phyloP scores from a whole-genome alignment of 2,888 invertebrate genomes.

The Neoaliturus tenellus region DNA sequence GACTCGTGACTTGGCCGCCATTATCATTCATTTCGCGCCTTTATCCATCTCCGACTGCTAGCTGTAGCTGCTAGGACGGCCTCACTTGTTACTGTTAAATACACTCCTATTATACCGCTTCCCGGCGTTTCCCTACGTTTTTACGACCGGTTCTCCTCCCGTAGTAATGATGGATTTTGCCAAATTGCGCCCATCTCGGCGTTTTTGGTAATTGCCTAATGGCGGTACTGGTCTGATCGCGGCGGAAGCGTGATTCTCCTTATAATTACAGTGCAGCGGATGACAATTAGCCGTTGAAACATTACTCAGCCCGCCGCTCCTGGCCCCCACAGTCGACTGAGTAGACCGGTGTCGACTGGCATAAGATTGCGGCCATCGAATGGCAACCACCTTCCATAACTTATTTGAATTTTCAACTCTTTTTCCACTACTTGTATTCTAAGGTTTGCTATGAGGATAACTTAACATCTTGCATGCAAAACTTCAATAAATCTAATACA shows the following conservation, averaged over 20 bases:
- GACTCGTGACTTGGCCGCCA: slow-evolving; percentile 19
- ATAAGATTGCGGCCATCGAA: no score
- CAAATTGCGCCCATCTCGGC: slow-evolving; percentile 31
- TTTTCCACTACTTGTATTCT: not conserved
- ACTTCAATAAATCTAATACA: not conserved
- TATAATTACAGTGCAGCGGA: slow-evolving; percentile 9
- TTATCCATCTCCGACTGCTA: slow-evolving; percentile 12
- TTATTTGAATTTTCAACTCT: no score
- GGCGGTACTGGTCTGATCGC: not conserved
- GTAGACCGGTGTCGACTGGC: no score
- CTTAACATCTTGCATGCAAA: no score
- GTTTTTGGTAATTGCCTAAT: slow-evolving; percentile 35
- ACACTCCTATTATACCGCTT: slow-evolving; percentile 4
- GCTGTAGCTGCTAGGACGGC: not conserved
- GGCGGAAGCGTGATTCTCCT: not conserved
- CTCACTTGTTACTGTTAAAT: slow-evolving; percentile 34
- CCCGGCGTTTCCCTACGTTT: not conserved
- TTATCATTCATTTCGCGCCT: slow-evolving; percentile 30
- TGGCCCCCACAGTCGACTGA: not conserved
- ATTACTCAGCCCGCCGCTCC: not conserved
- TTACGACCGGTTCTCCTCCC: slow-evolving; percentile 29
- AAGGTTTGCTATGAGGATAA: no score
- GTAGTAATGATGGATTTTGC: slow-evolving; percentile 31
- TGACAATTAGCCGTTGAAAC: not conserved
- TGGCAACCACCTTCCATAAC: no score